phyloP scores from a whole-genome alignment of 1,140 invertebrate genomes.

The Pantala flavescens region DNA sequence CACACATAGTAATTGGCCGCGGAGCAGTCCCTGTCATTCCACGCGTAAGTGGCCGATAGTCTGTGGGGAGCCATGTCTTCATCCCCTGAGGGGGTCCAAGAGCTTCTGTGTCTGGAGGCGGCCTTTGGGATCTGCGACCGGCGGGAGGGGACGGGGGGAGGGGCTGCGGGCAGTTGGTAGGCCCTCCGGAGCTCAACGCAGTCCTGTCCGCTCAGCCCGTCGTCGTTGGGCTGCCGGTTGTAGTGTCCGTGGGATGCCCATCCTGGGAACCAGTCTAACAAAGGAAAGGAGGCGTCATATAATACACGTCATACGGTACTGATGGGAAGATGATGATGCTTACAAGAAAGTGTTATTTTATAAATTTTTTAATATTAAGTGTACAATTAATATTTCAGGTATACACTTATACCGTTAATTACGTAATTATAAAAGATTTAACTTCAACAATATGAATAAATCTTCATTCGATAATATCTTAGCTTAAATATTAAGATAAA shows the following conservation, averaged over 20 bases:
- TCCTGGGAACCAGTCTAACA: slow-evolving; percentile 68
- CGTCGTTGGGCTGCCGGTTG: slow-evolving; percentile 66
- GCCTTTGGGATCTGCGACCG: background rate
- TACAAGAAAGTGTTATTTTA: background rate
- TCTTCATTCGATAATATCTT: no score
- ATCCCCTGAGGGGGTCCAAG: slow-evolving; percentile 2
- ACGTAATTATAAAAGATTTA: no score
- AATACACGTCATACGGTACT: background rate
- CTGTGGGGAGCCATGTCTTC: slow-evolving; percentile 17
- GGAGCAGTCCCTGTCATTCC: slow-evolving; percentile 65
- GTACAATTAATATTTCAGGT: no score
- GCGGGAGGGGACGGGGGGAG: slow-evolving; percentile 25
- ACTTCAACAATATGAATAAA: no score
- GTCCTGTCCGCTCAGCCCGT: slow-evolving; percentile 63
- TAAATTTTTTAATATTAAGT: background rate
- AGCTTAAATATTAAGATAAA: no score
- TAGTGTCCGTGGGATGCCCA: slow-evolving; percentile 50
- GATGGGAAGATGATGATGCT: background rate
- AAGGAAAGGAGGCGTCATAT: no score
- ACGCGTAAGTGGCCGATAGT: slow-evolving; percentile 47
- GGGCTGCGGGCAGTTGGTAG: slow-evolving; percentile 43
- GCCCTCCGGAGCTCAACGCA: slow-evolving; percentile 60
- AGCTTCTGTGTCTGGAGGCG: background rate
- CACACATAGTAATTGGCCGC: slow-evolving; percentile 61
- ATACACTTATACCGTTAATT: no score